phyloP scores from a whole-genome alignment of 1,140 invertebrate species.

The Steinernema feltiae region DNA sequence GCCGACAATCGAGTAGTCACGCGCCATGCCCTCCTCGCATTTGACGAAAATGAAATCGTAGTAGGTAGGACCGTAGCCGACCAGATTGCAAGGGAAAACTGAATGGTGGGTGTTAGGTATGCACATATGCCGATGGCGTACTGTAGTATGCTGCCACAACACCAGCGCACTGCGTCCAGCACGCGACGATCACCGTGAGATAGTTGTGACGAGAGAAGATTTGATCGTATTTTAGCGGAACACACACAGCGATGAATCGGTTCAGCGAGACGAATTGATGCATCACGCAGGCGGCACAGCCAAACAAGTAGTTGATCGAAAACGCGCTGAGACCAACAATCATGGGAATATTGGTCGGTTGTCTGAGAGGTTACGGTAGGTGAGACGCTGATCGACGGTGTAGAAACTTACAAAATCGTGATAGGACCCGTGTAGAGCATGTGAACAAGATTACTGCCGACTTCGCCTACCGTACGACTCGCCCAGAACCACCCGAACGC shows the following conservation, averaged over 20 bases:
- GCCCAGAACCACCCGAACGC: background rate
- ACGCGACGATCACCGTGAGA: background rate
- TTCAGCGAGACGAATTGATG: background rate
- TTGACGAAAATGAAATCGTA: background rate
- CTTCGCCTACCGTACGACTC: background rate
- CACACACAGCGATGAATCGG: background rate
- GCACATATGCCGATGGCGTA: background rate
- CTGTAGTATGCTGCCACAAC: background rate
- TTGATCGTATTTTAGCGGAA: background rate
- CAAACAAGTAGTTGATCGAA: background rate
- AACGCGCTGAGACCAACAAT: background rate
- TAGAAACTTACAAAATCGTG: background rate
- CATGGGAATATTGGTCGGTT: background rate
- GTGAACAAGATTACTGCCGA: background rate
- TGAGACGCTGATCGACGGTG: too few species aligned
- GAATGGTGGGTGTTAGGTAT: background rate
- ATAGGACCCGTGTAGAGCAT: background rate
- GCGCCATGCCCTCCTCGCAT: background rate
- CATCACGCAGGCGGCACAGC: background rate
- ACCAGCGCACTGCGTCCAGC: background rate
- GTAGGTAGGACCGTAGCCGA: background rate
- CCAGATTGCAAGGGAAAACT: background rate
- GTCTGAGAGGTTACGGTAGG: background rate
- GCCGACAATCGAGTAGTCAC: background rate
- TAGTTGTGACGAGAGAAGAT: background rate